Percentiles rank a stretch among this genome's conserved stretches.
phyloP scores from a whole-genome alignment of 2,888 invertebrate species.

The Aleiodes alternator region DNA sequence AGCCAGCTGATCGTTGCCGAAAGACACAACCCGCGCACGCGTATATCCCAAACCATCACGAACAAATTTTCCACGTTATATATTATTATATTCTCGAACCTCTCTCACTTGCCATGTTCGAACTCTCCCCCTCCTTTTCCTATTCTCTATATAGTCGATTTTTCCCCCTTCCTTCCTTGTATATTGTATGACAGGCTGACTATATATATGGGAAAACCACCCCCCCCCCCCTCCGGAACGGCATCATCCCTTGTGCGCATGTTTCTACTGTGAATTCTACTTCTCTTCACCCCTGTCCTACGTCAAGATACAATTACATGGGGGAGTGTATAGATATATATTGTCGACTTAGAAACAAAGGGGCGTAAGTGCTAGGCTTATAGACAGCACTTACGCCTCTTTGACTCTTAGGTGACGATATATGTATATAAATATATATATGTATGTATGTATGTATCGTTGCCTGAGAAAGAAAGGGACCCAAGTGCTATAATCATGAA shows the following conservation, averaged over 20 bases:
- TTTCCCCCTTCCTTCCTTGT: background rate
- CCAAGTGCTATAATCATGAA: too few species aligned
- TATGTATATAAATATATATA: too few species aligned
- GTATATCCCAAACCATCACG: slow-evolving; percentile 56
- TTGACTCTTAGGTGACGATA: background rate
- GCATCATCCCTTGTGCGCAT: background rate
- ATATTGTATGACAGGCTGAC: background rate
- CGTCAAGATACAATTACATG: too few species aligned
- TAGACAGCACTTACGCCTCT: too few species aligned
- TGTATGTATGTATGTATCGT: too few species aligned
- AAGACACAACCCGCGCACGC: slow-evolving; percentile 70
- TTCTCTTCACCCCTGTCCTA: background rate
- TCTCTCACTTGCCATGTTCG: background rate
- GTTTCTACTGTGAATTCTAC: background rate
- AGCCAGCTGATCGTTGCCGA: slow-evolving; percentile 73
- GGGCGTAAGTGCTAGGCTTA: too few species aligned
- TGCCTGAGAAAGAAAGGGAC: too few species aligned
- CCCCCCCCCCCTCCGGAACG: background rate
- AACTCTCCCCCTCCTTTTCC: background rate
- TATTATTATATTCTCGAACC: slow-evolving; percentile 3
- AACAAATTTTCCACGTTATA: background rate
- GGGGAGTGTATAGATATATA: too few species aligned
- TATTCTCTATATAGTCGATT: background rate
- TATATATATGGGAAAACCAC: background rate
- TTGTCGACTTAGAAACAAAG: too few species aligned